These are phyloP conservation scores for Rhegmatorhina hoffmannsi DNA, from an alignment of 2,113 vertebrate species.

Conservation along the genomic window DNA sequence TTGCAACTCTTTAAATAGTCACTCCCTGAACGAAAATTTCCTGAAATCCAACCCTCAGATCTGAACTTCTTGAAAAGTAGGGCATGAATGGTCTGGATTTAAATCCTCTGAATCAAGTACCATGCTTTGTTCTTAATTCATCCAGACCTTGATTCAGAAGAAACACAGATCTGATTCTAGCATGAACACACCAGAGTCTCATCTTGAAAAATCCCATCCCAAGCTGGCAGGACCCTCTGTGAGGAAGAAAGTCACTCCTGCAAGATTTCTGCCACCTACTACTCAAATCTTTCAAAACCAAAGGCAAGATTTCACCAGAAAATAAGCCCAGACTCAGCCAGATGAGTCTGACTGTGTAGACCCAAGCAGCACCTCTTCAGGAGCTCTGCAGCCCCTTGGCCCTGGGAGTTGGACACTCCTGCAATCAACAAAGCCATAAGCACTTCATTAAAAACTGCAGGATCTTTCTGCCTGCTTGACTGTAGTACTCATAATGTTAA, in stretches of 20 bases:
- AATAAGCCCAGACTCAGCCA: background rate
- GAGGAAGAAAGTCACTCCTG: background rate
- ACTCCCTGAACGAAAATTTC: background rate
- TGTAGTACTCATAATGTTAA: background rate
- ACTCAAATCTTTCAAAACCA: background rate
- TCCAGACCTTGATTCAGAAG: background rate
- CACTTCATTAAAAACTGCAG: background rate
- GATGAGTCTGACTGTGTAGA: background rate
- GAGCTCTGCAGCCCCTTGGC: background rate
- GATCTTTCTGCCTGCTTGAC: background rate
- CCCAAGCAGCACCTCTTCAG: background rate
- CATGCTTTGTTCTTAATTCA: background rate
- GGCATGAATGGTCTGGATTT: background rate
- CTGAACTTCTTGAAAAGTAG: background rate
- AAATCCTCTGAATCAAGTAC: background rate
- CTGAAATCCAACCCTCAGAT: background rate
- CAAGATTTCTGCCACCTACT: background rate
- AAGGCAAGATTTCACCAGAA: background rate
- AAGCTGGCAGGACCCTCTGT: background rate
- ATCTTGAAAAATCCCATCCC: background rate
- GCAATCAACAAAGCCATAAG: background rate
- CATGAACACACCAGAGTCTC: background rate
- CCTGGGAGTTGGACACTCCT: background rate
- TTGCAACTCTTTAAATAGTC: constrained; percentile 13
- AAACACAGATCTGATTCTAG: background rate